Base-by-base conservation (phyloP, 2,113 vertebrate genomes). In the Apus apus region DNA sequence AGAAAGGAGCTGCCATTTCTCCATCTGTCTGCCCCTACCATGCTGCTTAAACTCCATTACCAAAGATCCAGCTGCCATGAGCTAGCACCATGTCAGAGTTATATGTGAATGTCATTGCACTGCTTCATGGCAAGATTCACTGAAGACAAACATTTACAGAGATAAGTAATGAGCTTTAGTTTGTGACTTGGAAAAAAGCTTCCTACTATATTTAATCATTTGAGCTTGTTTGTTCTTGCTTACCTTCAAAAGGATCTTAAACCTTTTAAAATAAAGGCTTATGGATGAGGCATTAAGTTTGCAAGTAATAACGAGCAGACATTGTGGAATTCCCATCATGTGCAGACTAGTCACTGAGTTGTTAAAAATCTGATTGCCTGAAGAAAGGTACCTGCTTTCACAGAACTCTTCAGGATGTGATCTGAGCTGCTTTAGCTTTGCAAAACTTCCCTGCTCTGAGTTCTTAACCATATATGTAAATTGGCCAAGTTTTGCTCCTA, bases 1-100 rank as follows among this genome's bases (percentile, higher is more conserved):
- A n/a, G 77, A 85, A 92, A 87, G 58, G 80, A 87, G 30, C 40
- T 94, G 45, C 84, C 76, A 34, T 84, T 93, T 87, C 80, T 89
- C 86, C 79, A 50, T 93, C 88, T 86, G 73, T 71, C 68, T 87
- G 70, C 29, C 66, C 73, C 34, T 53, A 32, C 38, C 0, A 0
- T 48, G 34, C 78, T 81, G 78, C 80, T 53, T 95, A 57, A 87
- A 46, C 76, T 68, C 50, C 48, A 62, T 22, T 50, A 51, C 56
- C 0, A 0, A 77, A 57, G 56, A 29, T 67, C 34, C 51, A 38
- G 29, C 87, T 93, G 74, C 50, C 11, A 10, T 45, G 77, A 75
- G 23, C 38, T 57, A 74, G 29, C 34, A 57, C 21, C 1, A 1
- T 53, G 40, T 29, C 83, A 91, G 1, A 1, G 15, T 72, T 75